Conservation (phyloP, 2,113 vertebrate genomes). For the Bagarius yarrelli region DNA sequence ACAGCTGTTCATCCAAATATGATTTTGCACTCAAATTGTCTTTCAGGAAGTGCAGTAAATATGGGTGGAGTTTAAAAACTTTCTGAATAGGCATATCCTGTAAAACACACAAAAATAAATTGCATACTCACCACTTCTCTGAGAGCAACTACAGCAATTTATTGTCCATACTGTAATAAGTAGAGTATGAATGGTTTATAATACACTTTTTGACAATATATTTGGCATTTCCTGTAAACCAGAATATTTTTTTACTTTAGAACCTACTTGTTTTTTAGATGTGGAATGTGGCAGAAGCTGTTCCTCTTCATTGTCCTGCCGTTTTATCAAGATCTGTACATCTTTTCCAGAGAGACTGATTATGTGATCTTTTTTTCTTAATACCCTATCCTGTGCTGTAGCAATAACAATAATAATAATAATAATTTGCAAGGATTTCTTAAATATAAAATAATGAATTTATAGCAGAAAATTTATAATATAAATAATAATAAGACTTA, state of each 20-base stretch:
- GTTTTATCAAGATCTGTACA: conserved; percentile 21
- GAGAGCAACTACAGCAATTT: neutral
- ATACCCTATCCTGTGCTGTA: conserved; percentile 59
- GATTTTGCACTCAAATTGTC: conserved; percentile 47
- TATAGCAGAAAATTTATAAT: too few species aligned
- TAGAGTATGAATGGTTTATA: neutral
- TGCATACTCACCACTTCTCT: neutral
- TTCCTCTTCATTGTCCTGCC: neutral
- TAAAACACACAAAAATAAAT: neutral
- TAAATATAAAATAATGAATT: too few species aligned
- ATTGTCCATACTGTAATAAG: neutral
- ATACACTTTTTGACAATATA: neutral
- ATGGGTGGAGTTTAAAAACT: conserved; percentile 38
- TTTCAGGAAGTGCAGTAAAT: conserved; percentile 59
- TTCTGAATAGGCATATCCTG: conserved; percentile 50
- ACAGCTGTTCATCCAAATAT: conserved; percentile 50
- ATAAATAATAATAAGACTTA: too few species aligned
- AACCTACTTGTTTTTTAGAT: conserved; percentile 19
- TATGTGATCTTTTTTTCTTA: conserved; percentile 47
- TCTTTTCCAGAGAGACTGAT: conserved; percentile 36
- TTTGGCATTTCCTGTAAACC: neutral
- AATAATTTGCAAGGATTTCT: too few species aligned
- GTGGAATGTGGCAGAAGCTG: neutral
- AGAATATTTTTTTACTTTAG: neutral
- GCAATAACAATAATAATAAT: neutral